phyloP scores from a whole-genome alignment of 2,888 invertebrate genomes.

The Eupithecia tripunctaria region DNA sequence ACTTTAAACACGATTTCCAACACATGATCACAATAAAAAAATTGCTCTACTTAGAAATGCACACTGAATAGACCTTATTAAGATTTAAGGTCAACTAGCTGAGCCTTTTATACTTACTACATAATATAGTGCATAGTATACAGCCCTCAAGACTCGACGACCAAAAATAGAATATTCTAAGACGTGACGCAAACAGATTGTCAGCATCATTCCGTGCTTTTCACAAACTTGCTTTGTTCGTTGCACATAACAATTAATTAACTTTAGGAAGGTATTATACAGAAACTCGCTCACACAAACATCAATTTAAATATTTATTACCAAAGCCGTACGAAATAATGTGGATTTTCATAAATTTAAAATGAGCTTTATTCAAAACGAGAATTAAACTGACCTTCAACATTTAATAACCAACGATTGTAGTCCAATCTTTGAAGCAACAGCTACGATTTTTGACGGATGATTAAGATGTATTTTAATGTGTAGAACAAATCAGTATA shows the following conservation, averaged over 20 bases:
- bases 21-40: constrained; percentile 2
- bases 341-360: not conserved
- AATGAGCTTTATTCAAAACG: not conserved
- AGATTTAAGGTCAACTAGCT: constrained; percentile 56
- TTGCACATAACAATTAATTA: constrained; percentile 2
- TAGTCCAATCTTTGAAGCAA: not conserved
- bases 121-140: constrained; percentile 22
- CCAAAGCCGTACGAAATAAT: not conserved
- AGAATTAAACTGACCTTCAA: not conserved
- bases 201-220: constrained; percentile 44
- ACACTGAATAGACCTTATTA: constrained; percentile 18
- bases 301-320: not conserved
- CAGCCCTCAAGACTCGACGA: constrained; percentile 24
- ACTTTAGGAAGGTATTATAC: not conserved
- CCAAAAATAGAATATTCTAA: constrained; percentile 61
- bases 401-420: not conserved
- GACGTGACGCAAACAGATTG: constrained; percentile 53
- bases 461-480: not conserved
- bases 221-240: constrained; percentile 24
- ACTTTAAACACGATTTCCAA: not conserved
- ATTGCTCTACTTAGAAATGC: constrained; percentile 22
- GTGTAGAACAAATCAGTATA: not conserved
- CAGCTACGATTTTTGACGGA: not conserved
- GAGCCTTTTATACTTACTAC: constrained; percentile 28
- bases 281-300: not conserved